Percentiles rank a stretch among this genome's conserved stretches.
These are phyloP conservation scores for Drosophila pectinifera DNA, from an alignment of 1,140 invertebrate genomes.

Conservation along the genomic window DNA sequence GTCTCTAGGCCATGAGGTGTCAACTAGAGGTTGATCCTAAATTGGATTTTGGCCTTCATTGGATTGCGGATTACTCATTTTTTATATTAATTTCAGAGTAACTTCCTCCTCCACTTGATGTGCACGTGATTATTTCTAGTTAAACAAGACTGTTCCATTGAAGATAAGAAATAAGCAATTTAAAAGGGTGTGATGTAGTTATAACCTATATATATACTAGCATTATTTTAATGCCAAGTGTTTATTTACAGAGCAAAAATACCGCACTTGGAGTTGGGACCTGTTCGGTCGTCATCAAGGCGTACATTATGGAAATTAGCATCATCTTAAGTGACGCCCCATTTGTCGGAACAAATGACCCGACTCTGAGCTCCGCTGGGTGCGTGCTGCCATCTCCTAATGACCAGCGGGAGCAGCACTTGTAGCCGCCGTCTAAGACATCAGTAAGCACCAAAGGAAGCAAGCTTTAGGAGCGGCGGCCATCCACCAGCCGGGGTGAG, in stretches of 20 bases:
- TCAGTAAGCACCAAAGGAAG: constrained; percentile 38
- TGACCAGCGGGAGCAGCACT: constrained; percentile 66
- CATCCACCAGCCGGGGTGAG: constrained; percentile 4
- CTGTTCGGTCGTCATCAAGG: constrained; percentile 45
- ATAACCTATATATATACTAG: not conserved
- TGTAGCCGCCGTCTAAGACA: constrained; percentile 41
- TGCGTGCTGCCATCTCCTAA: constrained; percentile 62
- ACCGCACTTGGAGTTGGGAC: constrained; percentile 9
- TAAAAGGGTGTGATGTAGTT: not conserved
- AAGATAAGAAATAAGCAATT: not conserved
- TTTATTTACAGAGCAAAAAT: constrained; percentile 36
- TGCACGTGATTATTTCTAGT: constrained; percentile 1
- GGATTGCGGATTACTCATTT: constrained; percentile 45
- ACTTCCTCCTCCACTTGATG: not conserved
- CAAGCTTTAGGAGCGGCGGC: constrained; percentile 12
- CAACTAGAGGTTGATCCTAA: constrained; percentile 55
- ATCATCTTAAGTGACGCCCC: constrained; percentile 72
- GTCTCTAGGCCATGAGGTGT: constrained; percentile 35
- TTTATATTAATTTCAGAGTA: constrained; percentile 4
- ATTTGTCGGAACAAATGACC: constrained; percentile 70
- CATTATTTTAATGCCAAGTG: constrained; percentile 10
- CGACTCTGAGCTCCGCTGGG: constrained; percentile 53
- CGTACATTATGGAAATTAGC: constrained; percentile 78
- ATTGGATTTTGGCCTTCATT: constrained; percentile 47
- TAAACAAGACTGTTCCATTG: not conserved